Evolutionary conservation across 2,888 invertebrate genomes (phyloP).

Genomic region (Drosophila phalerata): DNA sequence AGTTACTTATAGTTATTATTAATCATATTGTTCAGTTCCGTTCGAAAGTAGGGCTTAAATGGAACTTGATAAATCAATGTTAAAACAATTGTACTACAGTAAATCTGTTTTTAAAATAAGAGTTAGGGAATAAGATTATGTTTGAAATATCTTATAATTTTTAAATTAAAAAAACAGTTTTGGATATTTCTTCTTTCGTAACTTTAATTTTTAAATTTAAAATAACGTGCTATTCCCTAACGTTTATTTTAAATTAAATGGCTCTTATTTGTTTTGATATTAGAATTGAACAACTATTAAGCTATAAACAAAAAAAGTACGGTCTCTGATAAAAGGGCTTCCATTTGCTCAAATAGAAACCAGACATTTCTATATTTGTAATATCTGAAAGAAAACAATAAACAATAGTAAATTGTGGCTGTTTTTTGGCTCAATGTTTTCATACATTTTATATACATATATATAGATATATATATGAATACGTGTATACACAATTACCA

Average conservation of each 20-base stretch:
- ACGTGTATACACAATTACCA: conserved; percentile 26
- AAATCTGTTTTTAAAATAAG: too few relatives aligned
- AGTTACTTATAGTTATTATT: background rate
- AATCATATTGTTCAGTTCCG: background rate
- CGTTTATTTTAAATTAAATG: too few relatives aligned
- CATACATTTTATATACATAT: conserved; percentile 45
- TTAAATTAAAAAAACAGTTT: too few relatives aligned
- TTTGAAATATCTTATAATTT: too few relatives aligned
- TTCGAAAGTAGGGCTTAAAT: background rate
- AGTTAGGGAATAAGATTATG: too few relatives aligned
- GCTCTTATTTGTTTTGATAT: too few relatives aligned
- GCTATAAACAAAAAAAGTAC: too few relatives aligned
- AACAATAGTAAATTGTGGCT: conserved; percentile 23
- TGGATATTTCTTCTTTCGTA: too few relatives aligned
- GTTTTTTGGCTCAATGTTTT: conserved; percentile 35
- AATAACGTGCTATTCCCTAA: too few relatives aligned
- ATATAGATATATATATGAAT: background rate
- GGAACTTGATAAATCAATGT: background rate
- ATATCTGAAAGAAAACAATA: conserved; percentile 17
- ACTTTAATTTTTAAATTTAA: too few relatives aligned
- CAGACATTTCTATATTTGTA: conserved; percentile 4
- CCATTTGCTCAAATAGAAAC: background rate
- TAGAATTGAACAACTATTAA: too few relatives aligned
- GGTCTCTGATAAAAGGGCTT: background rate
- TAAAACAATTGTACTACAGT: too few relatives aligned